Conservation (phyloP, 1,140 invertebrate species). For the Drosophila subobscura region DNA sequence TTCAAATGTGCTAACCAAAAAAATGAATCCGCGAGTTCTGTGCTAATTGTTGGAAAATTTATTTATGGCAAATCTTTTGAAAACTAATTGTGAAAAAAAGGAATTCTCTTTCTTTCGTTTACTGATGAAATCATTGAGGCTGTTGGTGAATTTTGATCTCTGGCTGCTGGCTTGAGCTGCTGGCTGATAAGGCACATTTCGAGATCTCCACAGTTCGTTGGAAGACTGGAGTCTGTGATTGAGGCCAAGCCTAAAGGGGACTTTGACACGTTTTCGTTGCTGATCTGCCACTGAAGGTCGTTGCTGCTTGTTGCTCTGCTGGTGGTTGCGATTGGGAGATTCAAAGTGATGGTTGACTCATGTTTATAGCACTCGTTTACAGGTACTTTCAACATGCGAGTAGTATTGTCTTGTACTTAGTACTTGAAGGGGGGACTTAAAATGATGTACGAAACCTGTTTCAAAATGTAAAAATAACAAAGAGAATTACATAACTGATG, state of each 20-base stretch:
- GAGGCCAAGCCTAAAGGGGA: conserved; percentile 37
- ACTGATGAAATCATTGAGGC: conserved; percentile 49
- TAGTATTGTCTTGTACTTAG: conserved; percentile 5
- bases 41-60: conserved; percentile 60
- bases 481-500: conserved; percentile 44
- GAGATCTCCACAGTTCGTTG: conserved; percentile 13
- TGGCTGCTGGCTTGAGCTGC: background rate
- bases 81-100: conserved; percentile 47
- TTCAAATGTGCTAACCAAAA: conserved; percentile 59
- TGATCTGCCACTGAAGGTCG: conserved; percentile 26
- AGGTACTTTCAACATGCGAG: conserved; percentile 32
- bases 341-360: conserved; percentile 21
- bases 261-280: conserved; percentile 49
- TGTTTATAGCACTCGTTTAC: conserved; percentile 34
- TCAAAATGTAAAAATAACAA: conserved; percentile 45
- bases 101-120: conserved; percentile 18
- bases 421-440: conserved; percentile 17
- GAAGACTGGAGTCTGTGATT: conserved; percentile 15
- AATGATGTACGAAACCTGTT: conserved; percentile 40
- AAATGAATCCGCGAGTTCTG: conserved; percentile 39
- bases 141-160: conserved; percentile 19
- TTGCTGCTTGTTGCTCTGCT: conserved; percentile 11
- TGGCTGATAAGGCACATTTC: conserved; percentile 27
- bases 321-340: background rate
- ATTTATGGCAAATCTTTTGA: conserved; percentile 34